A percentile compares a stretch with the other conserved stretches of the same genome.
Conservation (phyloP, 2,888 invertebrate genomes). For the Torymus auratus region DNA sequence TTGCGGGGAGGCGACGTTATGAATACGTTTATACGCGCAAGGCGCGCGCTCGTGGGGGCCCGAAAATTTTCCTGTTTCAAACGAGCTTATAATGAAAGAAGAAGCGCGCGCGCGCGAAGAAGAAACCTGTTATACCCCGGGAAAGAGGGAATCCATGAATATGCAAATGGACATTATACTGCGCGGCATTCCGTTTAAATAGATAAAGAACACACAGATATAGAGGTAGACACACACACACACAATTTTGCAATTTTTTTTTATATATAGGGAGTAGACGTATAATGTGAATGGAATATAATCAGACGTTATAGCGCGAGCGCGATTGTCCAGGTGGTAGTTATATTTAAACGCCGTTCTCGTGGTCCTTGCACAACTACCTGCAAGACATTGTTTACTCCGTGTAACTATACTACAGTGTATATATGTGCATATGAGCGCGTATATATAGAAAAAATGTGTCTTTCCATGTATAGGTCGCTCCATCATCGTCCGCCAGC, state of each 20-base stretch:
- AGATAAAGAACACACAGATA: neutral
- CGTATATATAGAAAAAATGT: no score
- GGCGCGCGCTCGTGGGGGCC: neutral
- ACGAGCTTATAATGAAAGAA: constrained; percentile 31
- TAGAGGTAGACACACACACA: neutral
- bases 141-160: constrained; percentile 13
- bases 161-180: constrained; percentile 38
- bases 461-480: no score
- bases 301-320: no score
- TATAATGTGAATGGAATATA: neutral
- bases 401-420: neutral
- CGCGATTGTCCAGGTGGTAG: no score
- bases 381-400: neutral
- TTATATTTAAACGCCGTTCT: no score
- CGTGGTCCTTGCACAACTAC: neutral
- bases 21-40: constrained; percentile 8
- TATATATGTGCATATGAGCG: no score
- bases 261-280: no score
- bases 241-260: neutral
- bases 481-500: neutral
- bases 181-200: constrained; percentile 12
- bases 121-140: constrained; percentile 14
- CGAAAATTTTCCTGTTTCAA: constrained; percentile 25
- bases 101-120: neutral
- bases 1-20: constrained; percentile 11